These are phyloP conservation scores for Drepanosiphum platanoidis DNA, from an alignment of 2,888 invertebrate species.

Conservation along the genomic window DNA sequence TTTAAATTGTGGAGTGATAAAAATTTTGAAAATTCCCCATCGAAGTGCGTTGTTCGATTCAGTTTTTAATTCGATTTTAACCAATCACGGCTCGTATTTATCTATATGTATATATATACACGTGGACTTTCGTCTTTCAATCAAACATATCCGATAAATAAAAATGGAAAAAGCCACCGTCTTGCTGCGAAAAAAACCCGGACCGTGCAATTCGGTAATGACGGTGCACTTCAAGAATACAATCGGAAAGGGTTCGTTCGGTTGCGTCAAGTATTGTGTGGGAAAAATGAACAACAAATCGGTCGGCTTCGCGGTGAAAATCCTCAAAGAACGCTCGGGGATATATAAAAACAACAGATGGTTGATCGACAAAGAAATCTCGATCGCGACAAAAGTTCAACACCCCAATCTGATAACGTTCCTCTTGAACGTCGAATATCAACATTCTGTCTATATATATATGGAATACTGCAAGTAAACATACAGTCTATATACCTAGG, in stretches of 20 bases:
- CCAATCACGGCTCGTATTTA: background rate
- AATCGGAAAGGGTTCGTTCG: conserved; percentile 37
- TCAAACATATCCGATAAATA: too few species aligned
- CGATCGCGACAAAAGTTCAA: background rate
- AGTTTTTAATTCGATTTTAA: background rate
- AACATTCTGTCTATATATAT: conserved; percentile 6
- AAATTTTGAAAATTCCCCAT: too few species aligned
- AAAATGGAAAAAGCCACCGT: background rate
- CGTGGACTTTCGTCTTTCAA: too few species aligned
- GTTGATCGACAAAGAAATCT: background rate
- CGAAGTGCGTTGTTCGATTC: background rate
- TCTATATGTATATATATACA: background rate
- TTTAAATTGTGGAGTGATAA: background rate
- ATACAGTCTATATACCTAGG: background rate
- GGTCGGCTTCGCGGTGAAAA: conserved; percentile 40
- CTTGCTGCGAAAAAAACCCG: background rate
- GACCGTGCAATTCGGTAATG: background rate
- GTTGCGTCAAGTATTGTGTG: conserved; percentile 29
- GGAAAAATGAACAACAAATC: background rate
- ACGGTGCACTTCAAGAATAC: conserved; percentile 20
- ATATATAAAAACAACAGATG: background rate
- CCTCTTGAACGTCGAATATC: background rate
- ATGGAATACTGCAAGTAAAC: conserved; percentile 59
- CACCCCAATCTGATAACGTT: conserved; percentile 35
- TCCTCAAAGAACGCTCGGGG: conserved; percentile 1